Base-by-base conservation (phyloP, 2,888 invertebrate species). In the Nomada lathburiana region DNA sequence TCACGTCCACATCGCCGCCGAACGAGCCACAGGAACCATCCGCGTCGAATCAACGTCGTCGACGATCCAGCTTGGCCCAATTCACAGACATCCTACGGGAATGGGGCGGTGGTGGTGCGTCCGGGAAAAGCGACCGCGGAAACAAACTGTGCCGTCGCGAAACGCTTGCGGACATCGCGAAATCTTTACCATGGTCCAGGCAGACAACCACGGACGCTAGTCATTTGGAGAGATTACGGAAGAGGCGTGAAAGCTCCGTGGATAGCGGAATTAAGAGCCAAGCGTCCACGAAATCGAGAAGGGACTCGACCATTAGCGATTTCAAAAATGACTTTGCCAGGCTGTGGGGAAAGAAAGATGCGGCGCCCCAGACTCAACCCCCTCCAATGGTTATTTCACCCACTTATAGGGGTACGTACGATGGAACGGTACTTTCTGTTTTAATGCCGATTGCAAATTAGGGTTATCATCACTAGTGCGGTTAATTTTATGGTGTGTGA, bases 31-130 rank as follows among this genome's bases (percentile, higher is more conserved):
- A 97, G 91, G 96, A 97, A 89, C 95, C 96, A 59, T 97, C 97
- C 85, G 96, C 96, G 53, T 95, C 96, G 83, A 95, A 95, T 77
- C 95, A 96, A 72, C 95, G 97, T 10, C 96, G 98, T 5, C 96
- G 98, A 23, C 96, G 98, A 73, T 97, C 97, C 85, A 98, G 98
- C 2, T 94, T 98, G 81, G 98, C 98, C 20, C 98, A 98, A 94
- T 95, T 98, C 82, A 98, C 98, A 80, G 98, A 98, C 93, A 97
- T 98, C 77, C 94, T 98, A 64, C 95, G 97, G 74, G 98, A 98
- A 95, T 98, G 98, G 98, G 96, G 98, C 83, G 96, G 96, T 76
- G 94, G 92, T 10, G 95, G 96, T 80, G 95, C 94, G 91, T 94
- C 95, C 83, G 88, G 87, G n/a, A 92, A 92, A 50, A 89, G 87